phyloP scores from a whole-genome alignment of 2,113 vertebrate species.

The Ophiodon elongatus region DNA sequence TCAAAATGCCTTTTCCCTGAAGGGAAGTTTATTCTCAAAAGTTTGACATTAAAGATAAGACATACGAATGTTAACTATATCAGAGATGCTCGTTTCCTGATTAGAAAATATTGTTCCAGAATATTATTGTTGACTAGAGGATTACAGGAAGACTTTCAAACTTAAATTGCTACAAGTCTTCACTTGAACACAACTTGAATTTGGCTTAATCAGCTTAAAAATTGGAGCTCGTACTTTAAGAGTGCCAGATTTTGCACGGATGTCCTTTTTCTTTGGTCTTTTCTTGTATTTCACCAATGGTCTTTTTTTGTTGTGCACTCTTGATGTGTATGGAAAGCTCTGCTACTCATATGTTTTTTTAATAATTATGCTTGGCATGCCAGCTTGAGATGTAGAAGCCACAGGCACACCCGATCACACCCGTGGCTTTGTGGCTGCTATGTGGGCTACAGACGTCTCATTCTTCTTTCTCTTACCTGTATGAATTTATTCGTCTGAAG shows the following conservation, averaged over 20 bases:
- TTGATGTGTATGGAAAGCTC: background rate
- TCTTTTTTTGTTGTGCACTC: background rate
- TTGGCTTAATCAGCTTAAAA: background rate
- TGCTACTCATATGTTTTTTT: background rate
- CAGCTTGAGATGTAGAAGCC: background rate
- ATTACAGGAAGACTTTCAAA: background rate
- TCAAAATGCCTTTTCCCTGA: background rate
- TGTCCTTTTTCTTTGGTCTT: background rate
- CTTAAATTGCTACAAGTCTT: background rate
- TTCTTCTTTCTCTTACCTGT: slow-evolving; percentile 86
- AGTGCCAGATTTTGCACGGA: background rate
- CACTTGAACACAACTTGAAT: background rate
- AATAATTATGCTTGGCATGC: background rate
- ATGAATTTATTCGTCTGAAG: slow-evolving; percentile 97
- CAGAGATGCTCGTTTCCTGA: background rate
- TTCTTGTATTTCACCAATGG: background rate
- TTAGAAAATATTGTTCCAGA: background rate
- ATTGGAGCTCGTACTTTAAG: background rate
- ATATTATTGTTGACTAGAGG: background rate
- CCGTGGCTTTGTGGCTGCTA: background rate
- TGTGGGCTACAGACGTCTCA: background rate
- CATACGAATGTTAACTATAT: background rate
- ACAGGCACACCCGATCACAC: background rate
- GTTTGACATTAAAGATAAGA: background rate
- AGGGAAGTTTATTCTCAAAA: background rate